A percentile compares a stretch with the other conserved stretches of the same genome.
phyloP scores from a whole-genome alignment of 2,113 vertebrate species.

The Xenus cinereus region DNA sequence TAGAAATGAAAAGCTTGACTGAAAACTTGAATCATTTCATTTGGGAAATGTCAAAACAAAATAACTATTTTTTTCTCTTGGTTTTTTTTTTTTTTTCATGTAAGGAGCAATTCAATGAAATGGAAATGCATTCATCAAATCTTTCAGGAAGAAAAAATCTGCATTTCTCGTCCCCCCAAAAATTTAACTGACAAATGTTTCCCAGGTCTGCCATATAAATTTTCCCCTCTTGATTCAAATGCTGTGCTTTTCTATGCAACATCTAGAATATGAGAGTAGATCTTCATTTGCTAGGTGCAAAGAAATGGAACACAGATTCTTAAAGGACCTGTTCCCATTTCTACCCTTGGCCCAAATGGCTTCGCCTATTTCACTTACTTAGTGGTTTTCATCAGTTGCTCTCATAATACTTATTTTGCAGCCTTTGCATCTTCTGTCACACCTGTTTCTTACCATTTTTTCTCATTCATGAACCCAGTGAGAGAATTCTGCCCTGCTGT shows the following conservation, averaged over 20 bases:
- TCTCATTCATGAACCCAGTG: background rate
- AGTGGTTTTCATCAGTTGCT: background rate
- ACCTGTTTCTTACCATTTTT: background rate
- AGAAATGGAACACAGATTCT: background rate
- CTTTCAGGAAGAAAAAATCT: background rate
- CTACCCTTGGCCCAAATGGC: background rate
- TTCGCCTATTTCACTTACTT: background rate
- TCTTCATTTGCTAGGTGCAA: background rate
- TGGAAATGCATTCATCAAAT: background rate
- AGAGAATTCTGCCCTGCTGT: background rate
- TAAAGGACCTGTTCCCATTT: background rate
- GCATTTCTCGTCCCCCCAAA: background rate
- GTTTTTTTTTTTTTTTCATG: constrained; percentile 10
- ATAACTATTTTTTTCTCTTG: background rate
- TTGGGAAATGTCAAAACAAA: background rate
- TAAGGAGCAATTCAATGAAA: background rate
- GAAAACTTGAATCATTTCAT: background rate
- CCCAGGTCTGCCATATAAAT: background rate
- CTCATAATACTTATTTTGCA: background rate
- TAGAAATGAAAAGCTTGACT: background rate
- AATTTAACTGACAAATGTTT: background rate
- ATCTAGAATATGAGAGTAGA: background rate
- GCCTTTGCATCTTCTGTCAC: background rate
- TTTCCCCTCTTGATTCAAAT: background rate
- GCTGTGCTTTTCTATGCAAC: background rate